phyloP scores from a whole-genome alignment of 2,113 vertebrate species.

The Oophaga pumilio region DNA sequence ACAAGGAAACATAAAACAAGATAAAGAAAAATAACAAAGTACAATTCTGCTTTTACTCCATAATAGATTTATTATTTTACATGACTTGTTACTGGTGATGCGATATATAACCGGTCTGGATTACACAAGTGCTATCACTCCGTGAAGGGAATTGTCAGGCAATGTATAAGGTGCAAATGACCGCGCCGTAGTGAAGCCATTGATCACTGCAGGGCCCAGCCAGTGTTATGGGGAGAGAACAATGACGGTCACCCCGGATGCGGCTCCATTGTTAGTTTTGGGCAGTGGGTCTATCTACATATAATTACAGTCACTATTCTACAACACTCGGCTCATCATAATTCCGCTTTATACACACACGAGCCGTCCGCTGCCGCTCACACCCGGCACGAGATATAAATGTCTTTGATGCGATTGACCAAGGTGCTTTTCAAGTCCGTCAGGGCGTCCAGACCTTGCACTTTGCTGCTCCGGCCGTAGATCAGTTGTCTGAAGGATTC shows the following conservation, averaged over 20 bases:
- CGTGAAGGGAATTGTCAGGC: background rate
- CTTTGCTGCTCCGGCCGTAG: conserved; percentile 78
- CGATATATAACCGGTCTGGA: background rate
- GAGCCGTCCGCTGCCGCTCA: conserved; percentile 66
- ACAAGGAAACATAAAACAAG: too few relatives aligned
- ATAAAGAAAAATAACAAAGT: too few relatives aligned
- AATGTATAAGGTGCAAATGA: conserved; percentile 24
- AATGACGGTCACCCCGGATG: background rate
- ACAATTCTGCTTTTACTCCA: background rate
- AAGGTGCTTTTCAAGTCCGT: conserved; percentile 85
- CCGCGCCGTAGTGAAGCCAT: background rate
- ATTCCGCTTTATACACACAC: background rate
- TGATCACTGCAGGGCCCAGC: background rate
- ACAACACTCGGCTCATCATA: background rate
- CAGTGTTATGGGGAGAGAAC: background rate
- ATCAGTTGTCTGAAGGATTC: conserved; percentile 86
- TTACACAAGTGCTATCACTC: background rate
- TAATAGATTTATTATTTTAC: background rate
- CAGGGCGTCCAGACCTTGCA: conserved; percentile 81
- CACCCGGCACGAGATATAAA: conserved; percentile 86
- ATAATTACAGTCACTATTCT: conserved; percentile 4
- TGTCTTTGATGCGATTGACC: conserved; percentile 80
- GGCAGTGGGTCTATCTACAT: conserved; percentile 37
- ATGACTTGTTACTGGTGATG: background rate
- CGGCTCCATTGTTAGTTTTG: background rate